Base-by-base conservation (phyloP, 2,888 invertebrate genomes). In the Ochropleura leucogaster region DNA sequence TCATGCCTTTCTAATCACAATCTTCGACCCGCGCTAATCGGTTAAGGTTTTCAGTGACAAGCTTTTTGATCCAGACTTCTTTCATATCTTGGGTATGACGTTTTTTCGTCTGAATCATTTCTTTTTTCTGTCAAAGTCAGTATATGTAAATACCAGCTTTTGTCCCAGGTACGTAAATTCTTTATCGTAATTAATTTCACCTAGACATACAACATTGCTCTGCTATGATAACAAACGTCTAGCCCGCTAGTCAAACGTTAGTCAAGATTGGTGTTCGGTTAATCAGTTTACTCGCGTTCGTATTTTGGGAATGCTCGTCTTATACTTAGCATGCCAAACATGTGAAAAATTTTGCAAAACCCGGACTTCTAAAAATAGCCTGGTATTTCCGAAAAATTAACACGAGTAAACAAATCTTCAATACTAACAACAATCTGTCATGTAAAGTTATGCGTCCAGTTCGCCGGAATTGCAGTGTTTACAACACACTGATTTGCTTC, bases 91-190 rank as follows among this genome's bases (percentile, higher is more conserved):
- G 18, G 18, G 44, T 68, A 62, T 63, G 63, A 44, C 6, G 8
- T 55, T 47, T 53, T 53, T 60, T 53, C 53, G n/a, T 5, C 6
- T 59, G 49, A 14, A 18, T 14, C 9, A 59, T 49, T 7, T 40
- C 14, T 42, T 82, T 65, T 20, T 46, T 59, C 14, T 47, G 16
- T 14, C 67, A 7, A 30, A 30, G 30, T 30, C 30, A 30, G n/a
- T n/a, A 30, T 2, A 12, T 20, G 59, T 20, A 75, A 42, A 60
- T 47, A 53, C 40, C 14, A 47, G 57, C 18, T 60, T 5, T 51
- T n/a, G 51, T 14, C 42, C n/a, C 30, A 49, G 82, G 83, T 77
- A 77, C 40, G 83, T 77, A 67, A 44, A 49, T 66, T 57, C 40
- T 42, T 18, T 44, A 44, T 42, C n/a, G n/a, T 51, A 62, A 18